phyloP scores from a whole-genome alignment of 2,797 vertebrate species.

The Natrix natrix region DNA sequence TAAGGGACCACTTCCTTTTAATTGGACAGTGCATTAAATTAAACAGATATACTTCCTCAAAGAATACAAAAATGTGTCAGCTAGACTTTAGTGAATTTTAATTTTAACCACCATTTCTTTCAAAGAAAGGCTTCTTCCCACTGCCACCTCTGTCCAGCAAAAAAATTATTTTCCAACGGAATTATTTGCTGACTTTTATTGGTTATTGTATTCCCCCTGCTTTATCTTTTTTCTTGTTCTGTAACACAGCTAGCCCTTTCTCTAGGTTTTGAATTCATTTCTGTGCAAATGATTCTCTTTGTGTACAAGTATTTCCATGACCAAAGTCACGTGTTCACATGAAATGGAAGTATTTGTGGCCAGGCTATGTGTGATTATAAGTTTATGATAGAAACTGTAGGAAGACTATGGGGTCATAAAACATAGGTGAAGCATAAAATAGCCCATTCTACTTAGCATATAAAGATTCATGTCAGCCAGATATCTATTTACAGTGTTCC shows the following conservation, averaged over 20 bases:
- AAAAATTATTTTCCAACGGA: constrained; percentile 49
- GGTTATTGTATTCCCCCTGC: constrained; percentile 40
- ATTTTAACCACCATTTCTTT: constrained; percentile 70
- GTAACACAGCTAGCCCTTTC: constrained; percentile 11
- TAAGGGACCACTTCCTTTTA: constrained; percentile 77
- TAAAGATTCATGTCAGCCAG: neutral
- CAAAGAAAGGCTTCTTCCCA: constrained; percentile 52
- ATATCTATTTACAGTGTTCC: neutral
- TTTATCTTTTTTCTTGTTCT: constrained; percentile 48
- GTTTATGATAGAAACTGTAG: neutral
- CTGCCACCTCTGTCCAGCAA: constrained; percentile 46
- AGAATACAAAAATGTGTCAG: constrained; percentile 71
- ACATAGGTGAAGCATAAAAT: neutral
- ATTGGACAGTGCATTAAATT: constrained; percentile 73
- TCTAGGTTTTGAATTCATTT: constrained; percentile 9
- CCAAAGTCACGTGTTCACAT: neutral
- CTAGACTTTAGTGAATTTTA: constrained; percentile 71
- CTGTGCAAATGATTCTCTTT: neutral
- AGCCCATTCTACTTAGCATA: neutral
- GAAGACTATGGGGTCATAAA: neutral
- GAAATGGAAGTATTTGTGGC: neutral
- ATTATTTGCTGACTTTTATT: constrained; percentile 55
- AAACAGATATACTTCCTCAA: constrained; percentile 71
- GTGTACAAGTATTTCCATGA: neutral
- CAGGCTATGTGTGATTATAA: accelerated